These are phyloP conservation scores for Drosophila elegans DNA, from an alignment of 1,140 invertebrate genomes.

Conservation along the genomic window DNA sequence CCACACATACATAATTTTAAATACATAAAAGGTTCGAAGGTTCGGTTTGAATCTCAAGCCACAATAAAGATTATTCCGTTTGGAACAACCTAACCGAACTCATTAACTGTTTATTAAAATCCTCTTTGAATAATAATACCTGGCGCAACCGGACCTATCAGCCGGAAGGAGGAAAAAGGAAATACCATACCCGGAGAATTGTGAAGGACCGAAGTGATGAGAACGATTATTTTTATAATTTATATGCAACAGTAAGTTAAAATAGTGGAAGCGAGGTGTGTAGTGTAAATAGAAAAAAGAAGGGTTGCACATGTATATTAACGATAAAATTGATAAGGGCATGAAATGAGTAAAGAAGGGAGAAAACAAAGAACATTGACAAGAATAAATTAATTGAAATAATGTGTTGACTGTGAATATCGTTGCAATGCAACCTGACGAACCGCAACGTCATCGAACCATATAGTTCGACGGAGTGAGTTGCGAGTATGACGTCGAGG, in stretches of 20 bases:
- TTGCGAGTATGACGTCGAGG: background rate
- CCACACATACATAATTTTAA: background rate
- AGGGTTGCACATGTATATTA: background rate
- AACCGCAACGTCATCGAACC: conserved; percentile 7
- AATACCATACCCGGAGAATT: background rate
- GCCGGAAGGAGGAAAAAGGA: background rate
- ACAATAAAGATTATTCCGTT: background rate
- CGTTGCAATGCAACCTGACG: background rate
- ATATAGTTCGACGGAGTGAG: conserved; percentile 5
- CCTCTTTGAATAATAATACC: background rate
- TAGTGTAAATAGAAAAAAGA: background rate
- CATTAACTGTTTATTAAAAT: background rate
- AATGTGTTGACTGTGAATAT: conserved; percentile 4
- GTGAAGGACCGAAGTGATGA: conserved; percentile 1
- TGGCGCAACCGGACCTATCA: conserved; percentile 3
- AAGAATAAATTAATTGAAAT: conserved; percentile 5
- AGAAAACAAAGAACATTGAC: conserved; percentile 1
- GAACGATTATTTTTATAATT: conserved; percentile 1
- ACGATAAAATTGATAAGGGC: background rate
- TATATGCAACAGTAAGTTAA: background rate
- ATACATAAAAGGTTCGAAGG: no score
- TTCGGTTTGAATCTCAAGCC: no score
- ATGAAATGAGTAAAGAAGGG: background rate
- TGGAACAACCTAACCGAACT: background rate
- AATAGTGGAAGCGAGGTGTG: background rate